Percentiles rank a stretch among this genome's conserved stretches.
phyloP scores from a whole-genome alignment of 2,113 vertebrate genomes.

The Ranitomeya variabilis region DNA sequence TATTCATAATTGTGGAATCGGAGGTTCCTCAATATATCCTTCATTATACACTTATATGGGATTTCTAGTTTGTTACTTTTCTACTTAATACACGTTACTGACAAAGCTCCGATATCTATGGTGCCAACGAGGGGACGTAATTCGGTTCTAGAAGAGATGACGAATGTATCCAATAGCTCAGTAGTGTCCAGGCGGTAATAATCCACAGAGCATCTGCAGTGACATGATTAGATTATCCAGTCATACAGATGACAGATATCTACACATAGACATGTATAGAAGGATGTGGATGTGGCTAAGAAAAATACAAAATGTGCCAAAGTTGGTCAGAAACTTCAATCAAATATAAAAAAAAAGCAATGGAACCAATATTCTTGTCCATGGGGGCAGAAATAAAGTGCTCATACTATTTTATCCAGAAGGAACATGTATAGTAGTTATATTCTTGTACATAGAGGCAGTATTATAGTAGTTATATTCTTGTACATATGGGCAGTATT shows the following conservation, averaged over 20 bases:
- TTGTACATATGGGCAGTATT: neutral
- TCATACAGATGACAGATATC: neutral
- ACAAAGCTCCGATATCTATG: neutral
- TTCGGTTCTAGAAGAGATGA: slow-evolving; percentile 10
- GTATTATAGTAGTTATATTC: neutral
- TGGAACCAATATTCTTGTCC: too few species aligned
- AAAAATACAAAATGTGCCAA: neutral
- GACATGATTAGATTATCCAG: neutral
- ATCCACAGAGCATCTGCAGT: neutral
- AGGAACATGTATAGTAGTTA: neutral
- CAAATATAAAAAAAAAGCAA: too few species aligned
- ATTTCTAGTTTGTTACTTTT: neutral
- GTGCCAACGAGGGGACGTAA: neutral
- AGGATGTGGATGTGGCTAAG: neutral
- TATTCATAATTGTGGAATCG: neutral
- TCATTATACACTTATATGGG: slow-evolving; percentile 22
- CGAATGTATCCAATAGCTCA: slow-evolving; percentile 12
- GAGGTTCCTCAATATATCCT: slow-evolving; percentile 17
- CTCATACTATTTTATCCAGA: too few species aligned
- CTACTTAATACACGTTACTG: slow-evolving; percentile 14
- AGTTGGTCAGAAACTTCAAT: too few species aligned
- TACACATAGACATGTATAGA: neutral
- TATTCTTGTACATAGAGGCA: neutral
- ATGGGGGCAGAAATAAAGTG: too few species aligned
- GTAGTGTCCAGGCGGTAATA: neutral